Percentiles rank a stretch among this genome's conserved stretches.
Conservation (phyloP, 2,797 vertebrate genomes). For the Pachyuromys duprasi region DNA sequence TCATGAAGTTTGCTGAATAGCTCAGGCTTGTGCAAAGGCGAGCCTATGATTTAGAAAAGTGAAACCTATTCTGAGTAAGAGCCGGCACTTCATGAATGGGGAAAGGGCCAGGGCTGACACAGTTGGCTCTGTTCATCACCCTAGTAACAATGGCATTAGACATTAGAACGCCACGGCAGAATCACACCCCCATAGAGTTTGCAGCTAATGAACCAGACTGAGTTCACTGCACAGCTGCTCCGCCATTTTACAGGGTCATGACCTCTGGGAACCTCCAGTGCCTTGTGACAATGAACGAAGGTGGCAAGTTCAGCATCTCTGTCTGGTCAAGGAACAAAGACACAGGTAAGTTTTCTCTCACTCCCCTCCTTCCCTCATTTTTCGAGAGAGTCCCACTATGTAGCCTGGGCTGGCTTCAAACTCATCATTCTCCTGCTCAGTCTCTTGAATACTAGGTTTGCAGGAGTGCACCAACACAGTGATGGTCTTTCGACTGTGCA, state of each 20-base stretch:
- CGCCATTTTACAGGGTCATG: not conserved
- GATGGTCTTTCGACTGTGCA: not conserved
- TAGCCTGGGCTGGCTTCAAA: not conserved
- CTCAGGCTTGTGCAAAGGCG: not conserved
- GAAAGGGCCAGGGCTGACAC: not conserved
- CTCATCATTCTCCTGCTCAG: not conserved
- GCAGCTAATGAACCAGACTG: not conserved
- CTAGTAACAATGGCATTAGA: not conserved
- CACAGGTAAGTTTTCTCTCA: no score
- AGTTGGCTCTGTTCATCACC: not conserved
- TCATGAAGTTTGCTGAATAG: not conserved
- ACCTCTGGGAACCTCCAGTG: not conserved
- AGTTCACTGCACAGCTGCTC: not conserved
- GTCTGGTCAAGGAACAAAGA: not conserved
- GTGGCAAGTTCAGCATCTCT: not conserved
- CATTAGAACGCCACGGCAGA: not conserved
- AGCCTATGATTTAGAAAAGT: conserved; percentile 4
- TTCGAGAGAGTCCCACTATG: not conserved
- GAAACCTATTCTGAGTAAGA: not conserved
- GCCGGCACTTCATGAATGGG: not conserved
- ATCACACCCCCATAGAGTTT: not conserved
- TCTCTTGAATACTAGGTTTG: not conserved
- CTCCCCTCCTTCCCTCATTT: no score
- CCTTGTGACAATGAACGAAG: not conserved
- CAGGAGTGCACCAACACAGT: not conserved